Evolutionary conservation across 2,888 invertebrate species (phyloP).

Genomic region (Scaptomyza reducta): DNA sequence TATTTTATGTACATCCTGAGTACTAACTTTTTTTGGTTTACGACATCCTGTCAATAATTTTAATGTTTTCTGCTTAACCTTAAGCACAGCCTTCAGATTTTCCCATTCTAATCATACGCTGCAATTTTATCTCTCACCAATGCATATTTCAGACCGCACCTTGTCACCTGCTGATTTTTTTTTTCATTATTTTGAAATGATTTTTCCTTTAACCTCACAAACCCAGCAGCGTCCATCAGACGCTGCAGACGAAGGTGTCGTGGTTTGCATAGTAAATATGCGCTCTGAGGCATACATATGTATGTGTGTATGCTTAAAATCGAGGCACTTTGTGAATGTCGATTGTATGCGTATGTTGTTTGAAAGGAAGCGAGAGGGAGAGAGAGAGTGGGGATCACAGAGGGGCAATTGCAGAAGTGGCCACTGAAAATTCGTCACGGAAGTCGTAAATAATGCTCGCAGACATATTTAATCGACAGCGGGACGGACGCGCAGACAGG

Average conservation of each 20-base stretch:
- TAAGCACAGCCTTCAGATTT: slow-evolving; percentile 1
- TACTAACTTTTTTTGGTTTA: not conserved
- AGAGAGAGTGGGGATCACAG: not conserved
- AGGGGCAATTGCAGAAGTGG: slow-evolving; percentile 41
- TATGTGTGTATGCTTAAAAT: slow-evolving; percentile 64
- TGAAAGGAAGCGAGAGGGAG: not conserved
- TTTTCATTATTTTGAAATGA: not conserved
- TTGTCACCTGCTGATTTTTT: slow-evolving; percentile 10
- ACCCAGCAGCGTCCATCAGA: slow-evolving; percentile 47
- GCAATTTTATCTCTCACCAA: slow-evolving; percentile 9
- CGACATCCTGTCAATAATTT: slow-evolving; percentile 3
- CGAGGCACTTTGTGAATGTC: slow-evolving; percentile 65
- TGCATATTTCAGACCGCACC: slow-evolving; percentile 28
- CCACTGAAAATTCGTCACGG: slow-evolving; percentile 72
- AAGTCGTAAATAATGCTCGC: slow-evolving; percentile 71
- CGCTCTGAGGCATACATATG: slow-evolving; percentile 10
- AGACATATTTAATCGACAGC: slow-evolving; percentile 50
- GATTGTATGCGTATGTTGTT: slow-evolving; percentile 50
- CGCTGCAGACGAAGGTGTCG: slow-evolving; percentile 57
- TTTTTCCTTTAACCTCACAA: slow-evolving; percentile 4
- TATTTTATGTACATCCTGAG: not conserved
- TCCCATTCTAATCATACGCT: slow-evolving; percentile 10
- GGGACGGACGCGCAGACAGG: slow-evolving; percentile 29
- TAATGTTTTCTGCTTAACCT: not conserved
- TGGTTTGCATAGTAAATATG: slow-evolving; percentile 67